Evolutionary conservation across 2,797 vertebrate genomes (phyloP).

Genomic region (Acanthornis magna): DNA sequence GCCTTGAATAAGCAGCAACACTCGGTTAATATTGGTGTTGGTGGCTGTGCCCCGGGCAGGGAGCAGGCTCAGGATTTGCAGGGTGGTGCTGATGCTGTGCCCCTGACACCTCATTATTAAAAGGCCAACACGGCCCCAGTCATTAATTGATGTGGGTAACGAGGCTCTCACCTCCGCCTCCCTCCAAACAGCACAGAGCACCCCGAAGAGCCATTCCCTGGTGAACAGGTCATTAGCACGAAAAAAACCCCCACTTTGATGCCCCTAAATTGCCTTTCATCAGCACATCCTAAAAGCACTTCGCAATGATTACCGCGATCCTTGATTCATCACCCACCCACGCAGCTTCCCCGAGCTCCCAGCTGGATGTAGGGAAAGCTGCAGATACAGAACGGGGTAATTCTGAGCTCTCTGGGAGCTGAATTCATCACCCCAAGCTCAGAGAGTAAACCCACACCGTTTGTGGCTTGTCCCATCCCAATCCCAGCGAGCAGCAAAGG

Average conservation of each 20-base stretch:
- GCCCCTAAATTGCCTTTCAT: not conserved
- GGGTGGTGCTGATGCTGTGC: not conserved
- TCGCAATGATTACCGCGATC: not conserved
- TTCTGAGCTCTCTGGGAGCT: not conserved
- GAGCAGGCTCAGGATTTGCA: not conserved
- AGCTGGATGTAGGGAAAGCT: not conserved
- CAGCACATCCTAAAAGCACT: not conserved
- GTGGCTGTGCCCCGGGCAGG: not conserved
- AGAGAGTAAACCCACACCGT: not conserved
- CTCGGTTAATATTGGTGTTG: not conserved
- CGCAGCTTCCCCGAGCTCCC: not conserved
- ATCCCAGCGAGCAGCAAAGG: not conserved
- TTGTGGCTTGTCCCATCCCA: fast-evolving
- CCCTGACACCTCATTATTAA: not conserved
- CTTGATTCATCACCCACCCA: not conserved
- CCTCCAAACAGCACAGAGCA: not conserved
- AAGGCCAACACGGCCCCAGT: not conserved
- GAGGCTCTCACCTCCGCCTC: not conserved
- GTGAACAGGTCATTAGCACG: not conserved
- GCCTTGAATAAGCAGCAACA: not conserved
- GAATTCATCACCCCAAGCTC: not conserved
- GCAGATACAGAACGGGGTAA: not conserved
- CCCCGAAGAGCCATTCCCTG: not conserved
- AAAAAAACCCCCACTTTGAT: not conserved
- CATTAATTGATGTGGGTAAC: not conserved